Conservation (phyloP, 53 echinoderm and acorn worm species). For the Mesocentrotus franciscanus region DNA sequence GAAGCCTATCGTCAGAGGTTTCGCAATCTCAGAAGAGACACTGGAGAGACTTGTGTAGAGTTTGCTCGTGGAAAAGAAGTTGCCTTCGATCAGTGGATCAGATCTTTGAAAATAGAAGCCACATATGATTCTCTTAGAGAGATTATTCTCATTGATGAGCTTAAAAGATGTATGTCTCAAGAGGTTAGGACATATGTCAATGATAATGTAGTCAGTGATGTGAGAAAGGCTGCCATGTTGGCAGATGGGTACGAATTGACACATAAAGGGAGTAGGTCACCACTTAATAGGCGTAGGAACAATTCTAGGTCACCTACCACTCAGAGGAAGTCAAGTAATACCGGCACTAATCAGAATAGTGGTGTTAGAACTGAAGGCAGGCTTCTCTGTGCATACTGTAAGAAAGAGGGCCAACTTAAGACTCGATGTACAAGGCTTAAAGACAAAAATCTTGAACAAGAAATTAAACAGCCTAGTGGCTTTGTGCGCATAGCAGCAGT, state of each 20-base stretch:
- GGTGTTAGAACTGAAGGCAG: not conserved
- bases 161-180: no score
- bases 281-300: not conserved
- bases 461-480: not conserved
- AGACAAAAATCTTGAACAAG: not conserved
- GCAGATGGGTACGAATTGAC: no score
- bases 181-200: not conserved
- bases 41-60: no score
- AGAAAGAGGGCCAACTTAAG: no score
- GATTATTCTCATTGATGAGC: no score
- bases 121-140: not conserved
- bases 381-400: no score
- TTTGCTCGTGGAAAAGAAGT: not conserved
- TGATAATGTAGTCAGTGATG: not conserved
- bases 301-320: no score
- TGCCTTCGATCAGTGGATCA: not conserved
- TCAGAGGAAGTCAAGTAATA: no score
- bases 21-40: not conserved
- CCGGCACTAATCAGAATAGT: not conserved
- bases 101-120: not conserved
- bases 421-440: no score
- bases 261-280: not conserved
- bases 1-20: not conserved
- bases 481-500: not conserved
- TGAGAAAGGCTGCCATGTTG: not conserved